Conservation (phyloP, 1,140 invertebrate genomes). For the Zaprionus lachaisei region DNA sequence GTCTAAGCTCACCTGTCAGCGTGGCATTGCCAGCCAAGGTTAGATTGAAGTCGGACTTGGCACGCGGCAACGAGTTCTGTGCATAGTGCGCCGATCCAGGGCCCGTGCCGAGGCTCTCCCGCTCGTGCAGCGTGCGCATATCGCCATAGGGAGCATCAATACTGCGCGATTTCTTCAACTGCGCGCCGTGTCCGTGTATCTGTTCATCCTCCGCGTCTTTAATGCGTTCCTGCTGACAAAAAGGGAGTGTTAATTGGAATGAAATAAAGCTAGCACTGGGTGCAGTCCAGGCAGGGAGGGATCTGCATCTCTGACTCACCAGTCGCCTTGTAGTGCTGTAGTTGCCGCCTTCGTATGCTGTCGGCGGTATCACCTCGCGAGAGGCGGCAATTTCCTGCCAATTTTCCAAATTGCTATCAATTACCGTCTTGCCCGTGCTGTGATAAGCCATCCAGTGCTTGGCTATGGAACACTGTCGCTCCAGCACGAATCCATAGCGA, state of each 20-base stretch:
- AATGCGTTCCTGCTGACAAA: slow-evolving; percentile 66
- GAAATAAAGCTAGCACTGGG: not conserved
- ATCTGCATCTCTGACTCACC: slow-evolving; percentile 58
- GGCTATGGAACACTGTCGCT: slow-evolving; percentile 95
- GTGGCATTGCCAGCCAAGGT: slow-evolving; percentile 86
- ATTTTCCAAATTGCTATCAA: slow-evolving; percentile 93
- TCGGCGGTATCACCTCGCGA: slow-evolving; percentile 89
- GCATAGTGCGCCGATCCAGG: slow-evolving; percentile 82
- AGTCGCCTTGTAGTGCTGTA: slow-evolving; percentile 69
- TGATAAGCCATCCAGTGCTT: slow-evolving; percentile 96
- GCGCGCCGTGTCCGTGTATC: slow-evolving; percentile 85
- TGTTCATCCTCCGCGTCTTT: slow-evolving; percentile 85
- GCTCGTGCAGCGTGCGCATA: slow-evolving; percentile 88
- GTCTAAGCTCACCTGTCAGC: slow-evolving; percentile 25
- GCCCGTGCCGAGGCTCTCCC: slow-evolving; percentile 67
- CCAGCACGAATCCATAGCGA: slow-evolving; percentile 96
- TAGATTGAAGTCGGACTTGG: slow-evolving; percentile 94
- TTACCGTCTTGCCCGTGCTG: slow-evolving; percentile 89
- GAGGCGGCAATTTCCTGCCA: slow-evolving; percentile 95
- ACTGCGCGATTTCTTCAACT: slow-evolving; percentile 93
- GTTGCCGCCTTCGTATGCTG: slow-evolving; percentile 72
- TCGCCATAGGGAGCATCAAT: slow-evolving; percentile 95
- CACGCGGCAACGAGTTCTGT: slow-evolving; percentile 88
- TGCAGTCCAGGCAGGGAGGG: not conserved
- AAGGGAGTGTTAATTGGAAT: not conserved